Percentiles rank a stretch among this genome's conserved stretches.
Evolutionary conservation across 2,888 invertebrate species (phyloP).

Genomic region (Drosophila gaucha): DNA sequence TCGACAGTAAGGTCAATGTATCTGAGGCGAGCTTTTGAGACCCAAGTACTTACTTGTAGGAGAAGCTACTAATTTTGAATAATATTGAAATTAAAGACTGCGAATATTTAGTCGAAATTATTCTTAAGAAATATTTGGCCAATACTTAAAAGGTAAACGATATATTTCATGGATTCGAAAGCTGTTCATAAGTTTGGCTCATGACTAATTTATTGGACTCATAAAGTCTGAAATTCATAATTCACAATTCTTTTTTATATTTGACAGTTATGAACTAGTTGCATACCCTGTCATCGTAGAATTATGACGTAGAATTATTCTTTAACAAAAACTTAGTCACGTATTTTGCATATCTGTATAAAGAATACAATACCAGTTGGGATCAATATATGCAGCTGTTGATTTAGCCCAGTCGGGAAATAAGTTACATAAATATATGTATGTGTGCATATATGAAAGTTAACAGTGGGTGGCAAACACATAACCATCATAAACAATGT

Average conservation of each 20-base stretch:
- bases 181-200: too few relatives aligned
- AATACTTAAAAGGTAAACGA: not conserved
- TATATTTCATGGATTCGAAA: not conserved
- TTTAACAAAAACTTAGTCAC: not conserved
- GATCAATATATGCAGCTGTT: constrained; percentile 1
- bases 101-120: not conserved
- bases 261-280: too few relatives aligned
- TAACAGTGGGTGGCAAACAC: not conserved
- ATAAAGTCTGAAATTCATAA: not conserved
- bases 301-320: not conserved
- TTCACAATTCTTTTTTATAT: not conserved
- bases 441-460: not conserved
- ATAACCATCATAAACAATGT: not conserved
- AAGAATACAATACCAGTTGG: not conserved
- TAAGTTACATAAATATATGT: not conserved
- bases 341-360: not conserved
- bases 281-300: not conserved
- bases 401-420: not conserved
- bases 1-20: constrained; percentile 59
- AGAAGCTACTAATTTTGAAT: not conserved
- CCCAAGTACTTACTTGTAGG: too few relatives aligned
- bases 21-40: constrained; percentile 21
- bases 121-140: not conserved
- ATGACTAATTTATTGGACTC: not conserved
- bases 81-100: not conserved